Evolutionary conservation across 2,888 invertebrate species (phyloP), one percentile per base, ranked within the genome.

Genomic region (Enoplolaimus lenunculus): DNA sequence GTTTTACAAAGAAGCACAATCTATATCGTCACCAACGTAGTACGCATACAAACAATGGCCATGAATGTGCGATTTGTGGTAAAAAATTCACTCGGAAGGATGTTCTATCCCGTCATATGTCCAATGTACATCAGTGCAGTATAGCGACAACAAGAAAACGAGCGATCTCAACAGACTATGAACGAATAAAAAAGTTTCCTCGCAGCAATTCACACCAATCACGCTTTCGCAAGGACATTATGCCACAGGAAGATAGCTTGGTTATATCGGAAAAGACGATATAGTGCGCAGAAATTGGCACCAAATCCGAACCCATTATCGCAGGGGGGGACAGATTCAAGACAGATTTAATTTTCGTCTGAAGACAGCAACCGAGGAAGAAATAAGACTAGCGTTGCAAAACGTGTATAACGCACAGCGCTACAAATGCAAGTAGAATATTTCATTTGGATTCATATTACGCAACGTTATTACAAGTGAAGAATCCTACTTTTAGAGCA

Each of bases 231-330:
- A n/a, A n/a, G n/a, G n/a, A n/a, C n/a, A n/a, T n/a, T n/a, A n/a
- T n/a, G n/a, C 45, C 45, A 45, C 45, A 21, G 21, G 45, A 45
- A 21, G 45, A 45, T 45, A 13, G 7, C 45, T 45, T 45, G 7
- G 7, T 45, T 45, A 45, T 45, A 7, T 7, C 21, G 45, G 45
- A 7, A 45, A 45, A 7, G n/a, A 62, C n/a, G 31, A 62, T 16
- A 3, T 62, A 62, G 16, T 29, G 7, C 62, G 31, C 7, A 31
- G 7, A 7, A 31, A 62, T n/a, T 62, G 64, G 64, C 29, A 16
- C n/a, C 64, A 62, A 62, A 62, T 62, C 64, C 29, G 64, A n/a
- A 62, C 64, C n/a, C 64, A 62, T 62, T 31, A 62, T 31, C 64
- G 7, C 7, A 7, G 64, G 7, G 29, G n/a, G 29, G 7, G 30